phyloP scores from a whole-genome alignment of 2,888 invertebrate species.

The Philaethria dido region DNA sequence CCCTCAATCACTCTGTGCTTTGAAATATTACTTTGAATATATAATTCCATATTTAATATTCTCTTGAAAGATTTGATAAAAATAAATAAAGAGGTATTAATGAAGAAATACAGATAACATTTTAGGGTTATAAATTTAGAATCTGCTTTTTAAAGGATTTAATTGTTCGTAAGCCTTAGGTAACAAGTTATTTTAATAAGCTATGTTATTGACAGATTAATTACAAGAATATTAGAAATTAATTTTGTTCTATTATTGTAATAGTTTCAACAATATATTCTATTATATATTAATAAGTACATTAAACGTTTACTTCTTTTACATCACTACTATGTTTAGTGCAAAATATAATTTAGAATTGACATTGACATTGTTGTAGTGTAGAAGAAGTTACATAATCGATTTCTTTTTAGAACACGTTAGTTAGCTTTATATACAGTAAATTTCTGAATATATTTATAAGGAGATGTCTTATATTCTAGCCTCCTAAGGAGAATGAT shows the following conservation, averaged over 20 bases:
- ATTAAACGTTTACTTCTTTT: not conserved
- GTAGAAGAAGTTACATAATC: conserved; percentile 7
- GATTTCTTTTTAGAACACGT: not conserved
- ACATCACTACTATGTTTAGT: not conserved
- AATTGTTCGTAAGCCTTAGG: too few species aligned
- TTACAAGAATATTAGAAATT: not conserved
- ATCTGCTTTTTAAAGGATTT: too few species aligned
- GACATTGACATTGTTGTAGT: conserved; percentile 5
- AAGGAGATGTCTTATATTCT: conserved; percentile 40
- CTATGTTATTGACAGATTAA: too few species aligned
- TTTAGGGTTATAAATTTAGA: too few species aligned
- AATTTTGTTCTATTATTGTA: not conserved
- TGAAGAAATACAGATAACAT: too few species aligned
- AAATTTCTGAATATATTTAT: not conserved
- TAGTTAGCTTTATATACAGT: conserved; percentile 11
- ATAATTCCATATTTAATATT: too few species aligned
- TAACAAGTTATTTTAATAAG: too few species aligned
- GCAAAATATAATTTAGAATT: conserved; percentile 2
- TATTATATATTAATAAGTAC: not conserved
- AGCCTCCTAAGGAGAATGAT: conserved; percentile 63
- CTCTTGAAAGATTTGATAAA: too few species aligned
- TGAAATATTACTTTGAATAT: too few species aligned
- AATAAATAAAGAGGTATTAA: too few species aligned
- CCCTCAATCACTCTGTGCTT: too few species aligned
- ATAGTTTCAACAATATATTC: not conserved